phyloP scores from a whole-genome alignment of 2,113 vertebrate genomes.

The Rhabdornis inornatus region DNA sequence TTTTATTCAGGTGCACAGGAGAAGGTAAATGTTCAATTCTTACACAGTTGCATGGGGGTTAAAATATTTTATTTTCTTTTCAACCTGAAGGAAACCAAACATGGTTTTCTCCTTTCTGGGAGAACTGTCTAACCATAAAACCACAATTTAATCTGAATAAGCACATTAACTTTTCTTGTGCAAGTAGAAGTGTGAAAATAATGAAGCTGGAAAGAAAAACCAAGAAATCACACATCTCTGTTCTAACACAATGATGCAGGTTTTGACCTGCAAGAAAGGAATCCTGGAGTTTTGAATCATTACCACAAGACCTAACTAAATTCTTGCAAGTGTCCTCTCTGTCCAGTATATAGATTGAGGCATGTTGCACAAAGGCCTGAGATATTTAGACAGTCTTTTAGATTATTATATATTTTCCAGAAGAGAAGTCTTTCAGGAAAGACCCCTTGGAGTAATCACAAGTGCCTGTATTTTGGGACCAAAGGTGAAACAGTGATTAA shows the following conservation, averaged over 20 bases:
- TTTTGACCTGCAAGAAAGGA: neutral
- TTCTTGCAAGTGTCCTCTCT: neutral
- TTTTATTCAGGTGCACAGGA: neutral
- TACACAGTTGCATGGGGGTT: neutral
- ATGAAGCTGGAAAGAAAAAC: neutral
- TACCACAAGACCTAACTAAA: neutral
- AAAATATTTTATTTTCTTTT: neutral
- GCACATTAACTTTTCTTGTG: neutral
- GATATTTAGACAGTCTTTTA: neutral
- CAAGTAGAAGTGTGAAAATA: neutral
- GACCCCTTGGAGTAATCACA: neutral
- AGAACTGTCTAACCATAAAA: neutral
- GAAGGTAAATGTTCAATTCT: neutral
- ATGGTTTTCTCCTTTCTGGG: neutral
- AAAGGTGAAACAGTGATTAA: neutral
- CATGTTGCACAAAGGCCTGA: neutral
- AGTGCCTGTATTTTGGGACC: fast-evolving
- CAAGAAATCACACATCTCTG: neutral
- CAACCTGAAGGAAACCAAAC: neutral
- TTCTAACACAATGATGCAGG: neutral
- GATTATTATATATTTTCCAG: neutral
- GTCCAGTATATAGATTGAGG: neutral
- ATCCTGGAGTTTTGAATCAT: neutral
- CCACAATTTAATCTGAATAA: neutral
- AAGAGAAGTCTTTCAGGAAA: neutral